Evolutionary conservation across 2,888 invertebrate species (phyloP), one percentile per base, ranked within the genome.

Genomic region (Caenorhabditis becei): DNA sequence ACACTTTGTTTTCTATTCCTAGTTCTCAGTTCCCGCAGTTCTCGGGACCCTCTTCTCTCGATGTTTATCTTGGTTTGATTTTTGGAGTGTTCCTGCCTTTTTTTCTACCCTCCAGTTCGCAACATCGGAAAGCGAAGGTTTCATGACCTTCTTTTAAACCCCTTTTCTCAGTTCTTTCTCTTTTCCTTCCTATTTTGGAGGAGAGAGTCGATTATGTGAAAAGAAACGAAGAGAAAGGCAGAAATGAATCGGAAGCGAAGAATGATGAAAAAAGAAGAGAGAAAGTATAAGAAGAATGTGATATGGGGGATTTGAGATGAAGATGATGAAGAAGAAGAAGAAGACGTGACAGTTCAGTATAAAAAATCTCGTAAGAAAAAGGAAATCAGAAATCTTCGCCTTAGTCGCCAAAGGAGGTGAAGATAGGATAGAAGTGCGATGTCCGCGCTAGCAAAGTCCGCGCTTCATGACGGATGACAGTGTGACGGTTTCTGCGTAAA

Each of bases 101-200:
- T 53, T 26, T 32, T 69, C 28, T 23, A 35, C 24, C 61, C 49
- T 37, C 41, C 24, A 24, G 47, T 65, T 72, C 11, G 58, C 59
- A 63, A 74, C 72, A 74, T 63, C 59, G n/a, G 47, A 56, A 74
- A 65, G 72, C 37, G 65, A 74, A 66, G 35, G 16, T 59, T 74
- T 66, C 63, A 65, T 74, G 74, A 65, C 74, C 65, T 74, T 74
- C 65, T 65, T 74, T 58, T 58, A 59, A 74, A 66, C 56, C 47
- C 26, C 62, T 53, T 35, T 47, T 44, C 44, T 32, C 32, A 18
- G 1, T 54, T 53, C 32, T 32, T 41, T 24, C 23, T 47, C 35
- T 24, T 41, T 61, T 54, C 23, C 32, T 54, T 18, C 28, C 28
- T 11, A 3, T 32, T 56, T 28, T n/a, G 26, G 8, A 23, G 18